Percentiles rank a stretch among this genome's conserved stretches.
Conservation (phyloP, 2,797 vertebrate genomes). For the Kryptolebias ocellatus region DNA sequence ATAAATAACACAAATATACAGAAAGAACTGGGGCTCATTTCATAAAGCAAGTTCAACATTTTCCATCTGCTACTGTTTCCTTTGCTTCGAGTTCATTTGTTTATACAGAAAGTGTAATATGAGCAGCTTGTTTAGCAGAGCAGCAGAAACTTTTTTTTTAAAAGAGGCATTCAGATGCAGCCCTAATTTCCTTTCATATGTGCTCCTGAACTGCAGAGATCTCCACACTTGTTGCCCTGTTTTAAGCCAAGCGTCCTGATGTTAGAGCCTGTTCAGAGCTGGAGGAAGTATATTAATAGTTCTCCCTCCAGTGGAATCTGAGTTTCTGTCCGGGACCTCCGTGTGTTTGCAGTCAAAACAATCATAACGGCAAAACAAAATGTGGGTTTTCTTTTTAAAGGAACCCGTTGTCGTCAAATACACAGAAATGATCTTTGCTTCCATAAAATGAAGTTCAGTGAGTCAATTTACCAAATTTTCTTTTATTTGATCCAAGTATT, state of each 20-base stretch:
- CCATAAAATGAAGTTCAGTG: neutral
- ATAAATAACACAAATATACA: conserved; percentile 19
- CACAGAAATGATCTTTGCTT: too few species aligned
- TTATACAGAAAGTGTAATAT: neutral
- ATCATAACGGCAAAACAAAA: too few species aligned
- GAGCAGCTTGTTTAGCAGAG: neutral
- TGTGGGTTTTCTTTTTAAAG: too few species aligned
- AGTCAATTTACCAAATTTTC: neutral
- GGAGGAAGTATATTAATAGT: too few species aligned
- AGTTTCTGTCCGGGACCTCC: too few species aligned
- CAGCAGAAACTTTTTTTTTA: neutral
- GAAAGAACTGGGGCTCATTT: conserved; percentile 17
- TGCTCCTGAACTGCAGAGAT: neutral
- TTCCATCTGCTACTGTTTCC: neutral
- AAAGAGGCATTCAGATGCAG: neutral
- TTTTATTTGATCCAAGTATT: neutral
- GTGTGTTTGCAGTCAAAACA: too few species aligned
- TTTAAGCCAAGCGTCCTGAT: neutral
- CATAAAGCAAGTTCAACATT: conserved; percentile 5
- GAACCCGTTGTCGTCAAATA: too few species aligned
- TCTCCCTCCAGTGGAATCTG: too few species aligned
- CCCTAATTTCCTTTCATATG: neutral
- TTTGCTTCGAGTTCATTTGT: neutral
- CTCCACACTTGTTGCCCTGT: neutral
- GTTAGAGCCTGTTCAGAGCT: neutral